Evolutionary conservation across 2,113 vertebrate genomes (phyloP), one percentile per base, ranked within the genome.

Genomic region (Ammodytes dubius): DNA sequence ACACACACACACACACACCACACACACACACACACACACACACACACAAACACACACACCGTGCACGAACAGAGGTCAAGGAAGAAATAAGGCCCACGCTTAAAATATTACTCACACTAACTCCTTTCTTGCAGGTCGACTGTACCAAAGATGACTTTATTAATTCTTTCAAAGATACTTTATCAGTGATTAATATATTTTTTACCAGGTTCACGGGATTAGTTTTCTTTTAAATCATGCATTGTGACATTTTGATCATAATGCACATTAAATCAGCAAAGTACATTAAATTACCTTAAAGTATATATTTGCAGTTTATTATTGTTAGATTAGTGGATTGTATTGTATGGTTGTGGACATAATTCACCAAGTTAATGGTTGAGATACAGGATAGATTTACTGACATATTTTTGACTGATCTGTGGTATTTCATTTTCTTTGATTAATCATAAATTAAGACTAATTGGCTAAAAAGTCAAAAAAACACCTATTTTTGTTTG

Each of bases 51-150:
- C 4, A 65, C 7, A 56, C 40, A 37, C 9, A 63, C 47, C 49
- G 11, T 57, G 56, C n/a, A 68, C 66, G 75, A 50, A 79, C 52
- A 70, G 54, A 83, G 47, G 74, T 84, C 64, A 79, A 67, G 42
- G 27, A 72, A 53, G 65, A 70, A 39, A 76, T 47, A 35, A 46
- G 50, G 47, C 14, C n/a, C 49, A 39, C 37, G 35, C 5, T 80
- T 8, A 47, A 54, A 69, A 47, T 46, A n/a, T 65, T 42, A 17
- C 9, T 2, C 5, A 7, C 7, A 3, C 11, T 17, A 15, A 50
- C 13, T 37, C 13, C 11, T 6, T 43, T 10, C 9, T 2, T 7
- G 17, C 27, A 54, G 39, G 45, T 63, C 49, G 46, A 49, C 39
- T 17, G 13, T 6, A 39, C 7, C 4, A 69, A 40, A 50, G 12